Evolutionary conservation across 2,888 invertebrate genomes (phyloP).

Genomic region (Pinctada fucata): DNA sequence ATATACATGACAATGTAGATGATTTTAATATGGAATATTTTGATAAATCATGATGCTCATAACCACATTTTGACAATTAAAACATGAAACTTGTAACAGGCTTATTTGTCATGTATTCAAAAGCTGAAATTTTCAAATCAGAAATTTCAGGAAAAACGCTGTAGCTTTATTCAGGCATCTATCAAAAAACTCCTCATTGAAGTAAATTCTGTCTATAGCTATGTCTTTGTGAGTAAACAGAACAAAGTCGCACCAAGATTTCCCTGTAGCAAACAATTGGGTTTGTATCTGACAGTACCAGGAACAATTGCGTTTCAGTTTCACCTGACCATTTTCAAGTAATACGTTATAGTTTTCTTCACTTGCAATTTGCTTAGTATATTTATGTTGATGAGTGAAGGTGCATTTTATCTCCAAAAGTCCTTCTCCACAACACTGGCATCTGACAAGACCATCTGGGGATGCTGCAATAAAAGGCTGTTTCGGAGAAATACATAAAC

Average conservation of each 20-base stretch:
- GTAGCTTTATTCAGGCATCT: slow-evolving; percentile 2
- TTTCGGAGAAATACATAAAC: slow-evolving; percentile 12
- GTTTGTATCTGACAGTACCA: slow-evolving; percentile 32
- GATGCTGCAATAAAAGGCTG: slow-evolving; percentile 29
- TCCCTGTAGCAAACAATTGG: slow-evolving; percentile 10
- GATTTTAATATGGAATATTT: no score
- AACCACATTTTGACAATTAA: no score
- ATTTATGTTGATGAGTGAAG: slow-evolving; percentile 24
- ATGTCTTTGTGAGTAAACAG: slow-evolving; percentile 22
- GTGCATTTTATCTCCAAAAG: slow-evolving; percentile 30
- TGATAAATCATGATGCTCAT: no score
- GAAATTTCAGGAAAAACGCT: slow-evolving; percentile 15
- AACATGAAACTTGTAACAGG: no score
- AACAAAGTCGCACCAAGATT: slow-evolving; percentile 27
- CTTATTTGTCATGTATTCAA: no score
- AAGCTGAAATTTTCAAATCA: no score
- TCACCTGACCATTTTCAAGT: slow-evolving; percentile 17
- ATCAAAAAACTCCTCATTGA: slow-evolving; percentile 8
- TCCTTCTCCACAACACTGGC: slow-evolving; percentile 30
- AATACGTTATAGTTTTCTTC: slow-evolving; percentile 22
- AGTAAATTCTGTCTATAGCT: slow-evolving; percentile 14
- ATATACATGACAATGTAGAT: no score
- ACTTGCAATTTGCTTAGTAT: slow-evolving; percentile 20
- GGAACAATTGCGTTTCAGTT: slow-evolving; percentile 12
- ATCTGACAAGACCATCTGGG: slow-evolving; percentile 27